phyloP scores from a whole-genome alignment of 2,888 invertebrate species.

The Drosophila setosimentum region DNA sequence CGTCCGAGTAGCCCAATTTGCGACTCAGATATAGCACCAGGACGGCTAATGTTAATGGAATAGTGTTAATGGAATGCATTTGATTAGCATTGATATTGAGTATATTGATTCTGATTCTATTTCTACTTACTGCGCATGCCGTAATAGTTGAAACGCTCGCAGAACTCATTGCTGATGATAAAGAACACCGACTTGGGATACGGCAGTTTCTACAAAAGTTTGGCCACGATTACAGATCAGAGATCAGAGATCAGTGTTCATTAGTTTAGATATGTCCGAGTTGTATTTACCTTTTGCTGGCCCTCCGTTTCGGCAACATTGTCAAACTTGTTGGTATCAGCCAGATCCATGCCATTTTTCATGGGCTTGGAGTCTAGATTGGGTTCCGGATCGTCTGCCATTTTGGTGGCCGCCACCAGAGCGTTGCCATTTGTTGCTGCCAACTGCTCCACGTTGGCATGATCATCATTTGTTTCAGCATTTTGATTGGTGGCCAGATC shows the following conservation, averaged over 20 bases:
- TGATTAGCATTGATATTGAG: background rate
- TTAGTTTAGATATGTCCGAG: too few relatives aligned
- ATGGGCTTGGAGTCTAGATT: constrained; percentile 17
- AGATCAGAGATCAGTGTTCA: background rate
- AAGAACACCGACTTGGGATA: constrained; percentile 93
- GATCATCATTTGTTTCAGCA: background rate
- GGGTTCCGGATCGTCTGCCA: constrained; percentile 18
- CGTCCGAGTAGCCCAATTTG: constrained; percentile 88
- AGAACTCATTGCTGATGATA: constrained; percentile 97
- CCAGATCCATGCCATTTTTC: constrained; percentile 51
- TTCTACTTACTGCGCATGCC: constrained; percentile 94
- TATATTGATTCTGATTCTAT: background rate
- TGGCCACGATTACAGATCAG: background rate
- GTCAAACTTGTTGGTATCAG: constrained; percentile 31
- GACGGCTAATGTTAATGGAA: constrained; percentile 87
- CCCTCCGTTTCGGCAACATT: constrained; percentile 78
- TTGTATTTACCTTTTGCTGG: constrained; percentile 76
- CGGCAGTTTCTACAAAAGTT: constrained; percentile 78
- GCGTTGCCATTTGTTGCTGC: constrained; percentile 43
- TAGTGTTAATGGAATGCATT: background rate
- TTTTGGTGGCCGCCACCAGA: constrained; percentile 30
- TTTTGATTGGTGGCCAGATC: background rate
- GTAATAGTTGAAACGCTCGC: constrained; percentile 97
- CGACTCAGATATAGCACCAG: constrained; percentile 90
- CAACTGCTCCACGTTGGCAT: background rate